Conservation (phyloP, 1,140 invertebrate genomes). For the Neotoxoptera formosana region DNA sequence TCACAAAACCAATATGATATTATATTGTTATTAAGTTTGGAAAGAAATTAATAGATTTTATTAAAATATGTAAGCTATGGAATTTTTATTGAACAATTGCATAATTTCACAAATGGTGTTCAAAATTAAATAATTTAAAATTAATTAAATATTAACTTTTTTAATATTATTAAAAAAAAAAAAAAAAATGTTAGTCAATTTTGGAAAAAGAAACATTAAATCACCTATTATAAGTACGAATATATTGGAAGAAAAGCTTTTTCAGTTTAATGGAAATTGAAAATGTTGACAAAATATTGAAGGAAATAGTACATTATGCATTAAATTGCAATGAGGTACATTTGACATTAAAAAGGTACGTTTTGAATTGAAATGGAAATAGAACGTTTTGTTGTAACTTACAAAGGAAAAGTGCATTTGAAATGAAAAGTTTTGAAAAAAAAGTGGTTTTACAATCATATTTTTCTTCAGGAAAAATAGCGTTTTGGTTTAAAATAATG, state of each 20-base stretch:
- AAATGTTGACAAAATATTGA: neutral
- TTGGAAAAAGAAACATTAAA: neutral
- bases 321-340: neutral
- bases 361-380: neutral
- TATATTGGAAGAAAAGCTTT: neutral
- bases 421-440: neutral
- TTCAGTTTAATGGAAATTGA: neutral
- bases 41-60: neutral
- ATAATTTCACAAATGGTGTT: neutral
- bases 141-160: neutral
- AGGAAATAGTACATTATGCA: neutral
- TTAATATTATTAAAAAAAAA: neutral
- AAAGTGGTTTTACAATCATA: neutral
- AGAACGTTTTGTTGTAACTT: neutral
- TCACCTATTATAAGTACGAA: too few relatives aligned
- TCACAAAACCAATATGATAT: too few relatives aligned
- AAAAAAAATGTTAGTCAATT: too few relatives aligned
- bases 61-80: neutral
- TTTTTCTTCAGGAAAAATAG: neutral
- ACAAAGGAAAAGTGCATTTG: neutral
- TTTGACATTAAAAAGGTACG: neutral
- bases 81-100: neutral
- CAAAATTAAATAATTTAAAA: neutral
- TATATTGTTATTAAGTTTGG: neutral
- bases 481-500: neutral